Conservation (phyloP, 2,113 vertebrate genomes). For the Sinocyclocheilus grahami region DNA sequence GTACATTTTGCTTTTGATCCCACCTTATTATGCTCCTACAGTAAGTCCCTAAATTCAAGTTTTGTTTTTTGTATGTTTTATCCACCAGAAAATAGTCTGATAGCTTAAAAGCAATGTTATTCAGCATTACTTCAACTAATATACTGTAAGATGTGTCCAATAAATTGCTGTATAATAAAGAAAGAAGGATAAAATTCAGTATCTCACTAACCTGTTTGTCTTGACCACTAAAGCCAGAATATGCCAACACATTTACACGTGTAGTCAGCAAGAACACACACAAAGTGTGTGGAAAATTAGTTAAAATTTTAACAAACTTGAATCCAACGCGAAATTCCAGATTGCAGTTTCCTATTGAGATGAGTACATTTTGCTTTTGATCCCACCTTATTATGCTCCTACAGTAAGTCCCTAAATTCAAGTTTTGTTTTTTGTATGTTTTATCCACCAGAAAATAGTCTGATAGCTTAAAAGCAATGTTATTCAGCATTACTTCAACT, state of each 20-base stretch:
- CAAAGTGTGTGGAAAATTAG: not conserved
- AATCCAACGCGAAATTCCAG: not conserved
- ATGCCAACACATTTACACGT: not conserved
- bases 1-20: too few relatives aligned
- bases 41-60: not conserved
- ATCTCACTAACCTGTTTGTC: conserved; percentile 10
- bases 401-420: not conserved
- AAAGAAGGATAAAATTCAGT: not conserved
- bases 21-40: too few relatives aligned
- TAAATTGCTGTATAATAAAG: not conserved
- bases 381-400: too few relatives aligned
- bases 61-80: not conserved
- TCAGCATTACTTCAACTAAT: not conserved
- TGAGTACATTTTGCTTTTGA: too few relatives aligned
- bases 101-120: not conserved
- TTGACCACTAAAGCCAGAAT: conserved; percentile 10
- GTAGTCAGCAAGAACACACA: not conserved
- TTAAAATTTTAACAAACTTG: not conserved
- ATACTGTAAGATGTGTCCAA: not conserved
- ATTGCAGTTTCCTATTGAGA: not conserved
- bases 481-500: not conserved
- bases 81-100: not conserved
- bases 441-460: not conserved
- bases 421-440: not conserved
- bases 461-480: not conserved